A percentile compares a stretch with the other conserved stretches of the same genome.
phyloP scores from a whole-genome alignment of 2,888 invertebrate genomes.

The Brenthis daphne region DNA sequence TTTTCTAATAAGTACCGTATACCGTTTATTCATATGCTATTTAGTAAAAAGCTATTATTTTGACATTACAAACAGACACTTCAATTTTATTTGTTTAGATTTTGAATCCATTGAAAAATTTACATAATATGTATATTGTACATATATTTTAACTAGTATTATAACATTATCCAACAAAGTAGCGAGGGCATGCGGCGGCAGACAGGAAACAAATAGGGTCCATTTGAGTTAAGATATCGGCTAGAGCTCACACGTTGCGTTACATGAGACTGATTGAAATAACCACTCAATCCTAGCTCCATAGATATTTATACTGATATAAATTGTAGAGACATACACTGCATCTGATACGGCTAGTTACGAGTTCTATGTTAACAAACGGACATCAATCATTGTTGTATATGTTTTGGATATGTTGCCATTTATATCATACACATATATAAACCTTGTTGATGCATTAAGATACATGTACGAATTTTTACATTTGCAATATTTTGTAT shows the following conservation, averaged over 20 bases:
- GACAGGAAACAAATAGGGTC: slow-evolving; percentile 68
- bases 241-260: slow-evolving; percentile 46
- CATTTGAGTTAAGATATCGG: slow-evolving; percentile 62
- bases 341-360: slow-evolving; percentile 29
- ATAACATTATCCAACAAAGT: slow-evolving; percentile 12
- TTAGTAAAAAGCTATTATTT: too few species aligned
- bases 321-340: slow-evolving; percentile 26
- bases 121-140: not conserved
- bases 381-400: not conserved
- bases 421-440: not conserved
- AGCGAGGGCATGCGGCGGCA: slow-evolving; percentile 47
- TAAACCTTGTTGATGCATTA: too few species aligned
- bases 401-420: not conserved
- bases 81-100: too few species aligned
- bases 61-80: too few species aligned
- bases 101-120: too few species aligned
- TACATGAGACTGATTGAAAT: slow-evolving; percentile 53
- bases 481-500: too few species aligned
- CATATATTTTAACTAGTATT: slow-evolving; percentile 1
- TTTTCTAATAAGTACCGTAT: too few species aligned
- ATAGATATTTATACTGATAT: slow-evolving; percentile 31
- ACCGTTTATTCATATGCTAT: too few species aligned
- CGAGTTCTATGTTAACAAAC: slow-evolving; percentile 19
- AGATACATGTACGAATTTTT: too few species aligned
- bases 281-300: slow-evolving; percentile 37